A percentile compares a stretch with the other conserved stretches of the same genome.
These are phyloP conservation scores for Lacanobia oleracea DNA, from an alignment of 2,888 invertebrate species.

Conservation along the genomic window DNA sequence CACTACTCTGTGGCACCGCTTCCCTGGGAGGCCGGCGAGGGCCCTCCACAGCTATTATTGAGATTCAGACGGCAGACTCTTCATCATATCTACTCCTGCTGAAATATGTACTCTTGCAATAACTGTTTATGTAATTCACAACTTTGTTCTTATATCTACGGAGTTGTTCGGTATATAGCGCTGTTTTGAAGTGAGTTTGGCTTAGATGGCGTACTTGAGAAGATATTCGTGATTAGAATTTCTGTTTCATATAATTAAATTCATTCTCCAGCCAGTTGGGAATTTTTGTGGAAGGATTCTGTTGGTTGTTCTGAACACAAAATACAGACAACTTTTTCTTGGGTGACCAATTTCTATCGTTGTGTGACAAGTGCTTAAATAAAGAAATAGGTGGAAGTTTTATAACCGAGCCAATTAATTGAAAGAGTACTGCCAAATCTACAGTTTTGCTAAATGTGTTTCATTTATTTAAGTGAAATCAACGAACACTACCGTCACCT, in stretches of 20 bases:
- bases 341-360: background rate
- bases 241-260: background rate
- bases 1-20: slow-evolving; percentile 71
- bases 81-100: slow-evolving; percentile 80
- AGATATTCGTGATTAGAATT: background rate
- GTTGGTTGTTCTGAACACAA: too few relatives aligned
- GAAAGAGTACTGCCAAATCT: background rate
- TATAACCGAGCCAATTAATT: background rate
- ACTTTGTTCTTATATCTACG: slow-evolving; percentile 44
- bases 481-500: too few relatives aligned
- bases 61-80: slow-evolving; percentile 86
- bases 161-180: slow-evolving; percentile 21
- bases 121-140: slow-evolving; percentile 67
- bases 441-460: too few relatives aligned
- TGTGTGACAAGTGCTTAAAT: background rate
- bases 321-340: too few relatives aligned
- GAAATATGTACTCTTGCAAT: slow-evolving; percentile 69
- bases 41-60: slow-evolving; percentile 86
- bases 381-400: background rate
- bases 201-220: background rate
- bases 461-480: too few relatives aligned
- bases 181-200: slow-evolving; percentile 13
- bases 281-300: background rate
- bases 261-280: background rate
- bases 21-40: slow-evolving; percentile 78